Percentiles rank a stretch among this genome's conserved stretches.
Conservation (phyloP, 2,113 vertebrate genomes). For the Marmota flaviventris region DNA sequence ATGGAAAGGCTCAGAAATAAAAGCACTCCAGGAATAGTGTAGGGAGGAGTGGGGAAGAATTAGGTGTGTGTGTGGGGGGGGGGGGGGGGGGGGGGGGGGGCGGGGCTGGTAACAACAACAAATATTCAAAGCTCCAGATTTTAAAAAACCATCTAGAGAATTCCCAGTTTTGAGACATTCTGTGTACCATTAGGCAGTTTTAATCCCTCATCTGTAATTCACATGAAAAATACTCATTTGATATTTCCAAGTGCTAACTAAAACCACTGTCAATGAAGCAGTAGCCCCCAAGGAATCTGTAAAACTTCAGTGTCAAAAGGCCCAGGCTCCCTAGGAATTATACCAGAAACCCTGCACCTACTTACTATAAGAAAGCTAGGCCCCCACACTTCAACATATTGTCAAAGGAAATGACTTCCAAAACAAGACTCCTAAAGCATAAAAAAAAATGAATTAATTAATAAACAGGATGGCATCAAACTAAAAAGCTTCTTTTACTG, state of each 20-base stretch:
- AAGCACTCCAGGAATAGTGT: not conserved
- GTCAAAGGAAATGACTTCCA: too few relatives aligned
- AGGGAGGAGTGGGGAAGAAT: not conserved
- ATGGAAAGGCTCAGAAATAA: not conserved
- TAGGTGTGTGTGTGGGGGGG: not conserved
- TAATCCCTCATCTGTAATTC: not conserved
- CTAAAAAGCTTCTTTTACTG: too few relatives aligned
- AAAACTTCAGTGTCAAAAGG: not conserved
- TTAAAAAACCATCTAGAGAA: not conserved
- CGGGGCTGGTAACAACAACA: not conserved
- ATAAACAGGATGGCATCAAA: too few relatives aligned
- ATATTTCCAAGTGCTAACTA: not conserved
- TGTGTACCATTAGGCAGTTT: not conserved
- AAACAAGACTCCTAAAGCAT: too few relatives aligned
- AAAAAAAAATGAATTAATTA: too few relatives aligned
- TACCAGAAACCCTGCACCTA: too few relatives aligned
- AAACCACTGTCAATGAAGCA: not conserved
- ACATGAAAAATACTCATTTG: not conserved
- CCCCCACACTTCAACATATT: too few relatives aligned
- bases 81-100: too few relatives aligned
- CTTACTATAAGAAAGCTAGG: too few relatives aligned
- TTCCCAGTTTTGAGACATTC: not conserved
- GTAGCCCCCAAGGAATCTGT: not conserved
- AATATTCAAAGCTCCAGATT: not conserved
- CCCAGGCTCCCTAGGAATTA: not conserved